These are phyloP conservation scores for Tenthredo distinguenda DNA, from an alignment of 2,888 invertebrate species.

Conservation along the genomic window DNA sequence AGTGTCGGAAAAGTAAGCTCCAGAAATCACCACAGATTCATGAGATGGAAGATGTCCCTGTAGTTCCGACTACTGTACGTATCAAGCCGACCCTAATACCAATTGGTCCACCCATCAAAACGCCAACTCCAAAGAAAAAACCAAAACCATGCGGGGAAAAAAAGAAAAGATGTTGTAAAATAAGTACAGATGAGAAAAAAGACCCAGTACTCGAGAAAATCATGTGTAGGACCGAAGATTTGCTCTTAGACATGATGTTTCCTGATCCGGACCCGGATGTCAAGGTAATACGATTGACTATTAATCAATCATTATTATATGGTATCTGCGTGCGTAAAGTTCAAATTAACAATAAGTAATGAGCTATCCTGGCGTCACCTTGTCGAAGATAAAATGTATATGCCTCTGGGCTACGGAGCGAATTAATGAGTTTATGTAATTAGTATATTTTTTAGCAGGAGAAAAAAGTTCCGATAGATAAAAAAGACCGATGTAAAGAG, in stretches of 20 bases:
- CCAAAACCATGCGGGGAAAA: conserved; percentile 61
- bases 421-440: neutral
- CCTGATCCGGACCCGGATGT: conserved; percentile 54
- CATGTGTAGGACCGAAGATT: conserved; percentile 67
- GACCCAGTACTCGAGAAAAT: conserved; percentile 63
- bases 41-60: conserved; percentile 59
- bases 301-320: neutral
- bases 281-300: conserved; percentile 20
- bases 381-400: neutral
- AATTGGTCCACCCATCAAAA: conserved; percentile 71
- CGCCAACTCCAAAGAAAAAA: conserved; percentile 63
- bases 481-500: conserved; percentile 30
- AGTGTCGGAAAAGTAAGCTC: conserved; percentile 52
- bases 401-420: neutral
- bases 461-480: neutral
- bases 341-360: neutral
- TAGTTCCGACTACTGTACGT: conserved; percentile 59
- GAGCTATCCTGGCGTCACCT: neutral
- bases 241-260: conserved; percentile 71
- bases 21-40: conserved; percentile 18
- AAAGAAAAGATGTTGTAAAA: conserved; percentile 61
- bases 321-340: neutral
- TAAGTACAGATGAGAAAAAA: conserved; percentile 59
- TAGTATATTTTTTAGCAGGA: neutral
- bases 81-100: conserved; percentile 69